phyloP scores from a whole-genome alignment of 2,888 invertebrate species.

The Chrysotoxum bicinctum region DNA sequence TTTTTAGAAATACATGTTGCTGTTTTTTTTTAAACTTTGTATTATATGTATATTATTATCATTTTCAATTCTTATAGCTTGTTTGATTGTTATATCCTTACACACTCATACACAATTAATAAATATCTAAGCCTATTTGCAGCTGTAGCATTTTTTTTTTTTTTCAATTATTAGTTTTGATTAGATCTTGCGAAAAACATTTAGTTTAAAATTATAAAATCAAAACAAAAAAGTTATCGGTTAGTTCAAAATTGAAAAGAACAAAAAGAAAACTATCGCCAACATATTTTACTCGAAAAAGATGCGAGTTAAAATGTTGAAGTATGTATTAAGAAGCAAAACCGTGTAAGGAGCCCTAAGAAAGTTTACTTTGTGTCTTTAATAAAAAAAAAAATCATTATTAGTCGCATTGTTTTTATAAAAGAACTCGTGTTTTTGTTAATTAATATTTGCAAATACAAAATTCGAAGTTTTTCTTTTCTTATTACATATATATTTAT shows the following conservation, averaged over 20 bases:
- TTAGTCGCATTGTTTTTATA: constrained; percentile 45
- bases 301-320: constrained; percentile 26
- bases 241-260: constrained; percentile 48
- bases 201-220: constrained; percentile 31
- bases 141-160: constrained; percentile 66
- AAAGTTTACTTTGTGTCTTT: neutral
- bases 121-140: constrained; percentile 57
- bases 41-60: neutral
- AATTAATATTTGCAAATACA: constrained; percentile 43
- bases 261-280: constrained; percentile 37
- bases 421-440: constrained; percentile 6
- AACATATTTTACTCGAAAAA: constrained; percentile 52
- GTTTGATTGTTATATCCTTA: constrained; percentile 42
- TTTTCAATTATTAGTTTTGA: constrained; percentile 74
- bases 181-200: constrained; percentile 49
- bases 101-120: constrained; percentile 55
- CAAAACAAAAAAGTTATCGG: constrained; percentile 54
- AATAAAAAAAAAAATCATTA: neutral
- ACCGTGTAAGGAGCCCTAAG: constrained; percentile 26
- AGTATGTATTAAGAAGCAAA: constrained; percentile 28
- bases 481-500: constrained; percentile 76
- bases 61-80: constrained; percentile 17
- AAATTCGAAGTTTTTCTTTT: constrained; percentile 76
- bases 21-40: constrained; percentile 38
- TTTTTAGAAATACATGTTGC: constrained; percentile 60